phyloP scores from a whole-genome alignment of 2,888 invertebrate species.

The Andrena bucephala region DNA sequence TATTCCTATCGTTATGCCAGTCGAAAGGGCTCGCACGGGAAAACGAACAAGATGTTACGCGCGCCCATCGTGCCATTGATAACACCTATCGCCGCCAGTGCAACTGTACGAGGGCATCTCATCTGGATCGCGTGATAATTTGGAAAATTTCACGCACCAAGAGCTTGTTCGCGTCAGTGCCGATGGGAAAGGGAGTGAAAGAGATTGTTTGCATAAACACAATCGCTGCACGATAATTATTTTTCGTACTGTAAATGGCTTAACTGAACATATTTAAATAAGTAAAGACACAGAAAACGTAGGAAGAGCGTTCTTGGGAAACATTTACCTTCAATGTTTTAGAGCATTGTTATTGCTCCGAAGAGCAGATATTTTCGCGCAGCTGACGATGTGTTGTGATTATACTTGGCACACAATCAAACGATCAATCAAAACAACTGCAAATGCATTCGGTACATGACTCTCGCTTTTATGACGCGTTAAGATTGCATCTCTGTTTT shows the following conservation, averaged over 20 bases:
- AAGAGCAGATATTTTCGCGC: too few relatives aligned
- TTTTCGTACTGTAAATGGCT: background rate
- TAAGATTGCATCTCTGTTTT: too few relatives aligned
- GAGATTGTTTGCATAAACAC: background rate
- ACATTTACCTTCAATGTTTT: background rate
- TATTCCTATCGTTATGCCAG: background rate
- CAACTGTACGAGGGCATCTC: constrained; percentile 3
- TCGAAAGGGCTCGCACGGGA: too few relatives aligned
- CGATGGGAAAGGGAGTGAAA: background rate
- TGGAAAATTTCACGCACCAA: background rate
- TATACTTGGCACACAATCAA: too few relatives aligned
- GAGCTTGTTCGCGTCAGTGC: background rate
- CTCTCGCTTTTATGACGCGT: too few relatives aligned
- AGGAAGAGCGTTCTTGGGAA: background rate
- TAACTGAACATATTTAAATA: background rate
- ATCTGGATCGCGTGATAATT: constrained; percentile 24
- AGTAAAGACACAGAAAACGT: background rate
- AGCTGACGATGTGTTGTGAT: too few relatives aligned
- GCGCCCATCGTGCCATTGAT: background rate
- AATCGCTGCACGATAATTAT: background rate
- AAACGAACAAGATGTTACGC: background rate
- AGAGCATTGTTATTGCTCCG: background rate
- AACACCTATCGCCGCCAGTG: background rate
- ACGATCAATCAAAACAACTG: too few relatives aligned
- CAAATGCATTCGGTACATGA: too few relatives aligned